These are phyloP conservation scores for Sciaenops ocellatus DNA, from an alignment of 2,797 vertebrate species.

Conservation along the genomic window DNA sequence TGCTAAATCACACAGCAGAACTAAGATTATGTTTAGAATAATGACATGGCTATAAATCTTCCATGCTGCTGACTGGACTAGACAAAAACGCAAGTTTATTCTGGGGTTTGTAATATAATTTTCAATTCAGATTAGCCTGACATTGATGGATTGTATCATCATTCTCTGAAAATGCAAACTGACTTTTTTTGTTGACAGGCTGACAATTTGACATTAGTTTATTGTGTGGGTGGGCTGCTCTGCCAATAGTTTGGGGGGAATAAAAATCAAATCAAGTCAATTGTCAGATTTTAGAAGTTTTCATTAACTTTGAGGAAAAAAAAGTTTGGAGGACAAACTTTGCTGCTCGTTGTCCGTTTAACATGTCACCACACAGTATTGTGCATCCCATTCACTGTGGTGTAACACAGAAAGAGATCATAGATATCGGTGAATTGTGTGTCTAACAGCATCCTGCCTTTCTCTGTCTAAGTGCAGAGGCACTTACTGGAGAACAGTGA, in stretches of 20 bases:
- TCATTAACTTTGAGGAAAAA: conserved; percentile 37
- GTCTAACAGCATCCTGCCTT: conserved; percentile 52
- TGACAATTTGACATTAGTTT: conserved; percentile 71
- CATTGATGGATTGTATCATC: conserved; percentile 83
- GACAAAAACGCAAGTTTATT: conserved; percentile 74
- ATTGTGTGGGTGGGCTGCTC: conserved; percentile 67
- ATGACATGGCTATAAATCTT: conserved; percentile 83
- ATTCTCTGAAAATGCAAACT: conserved; percentile 76
- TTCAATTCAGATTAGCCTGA: conserved; percentile 81
- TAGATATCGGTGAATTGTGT: conserved; percentile 51
- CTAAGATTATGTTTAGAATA: conserved; percentile 85
- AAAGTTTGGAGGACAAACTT: conserved; percentile 52
- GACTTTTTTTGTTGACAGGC: conserved; percentile 73
- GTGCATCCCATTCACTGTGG: not conserved
- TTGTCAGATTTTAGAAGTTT: conserved; percentile 61
- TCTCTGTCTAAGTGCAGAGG: conserved; percentile 44
- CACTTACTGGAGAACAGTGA: conserved; percentile 64
- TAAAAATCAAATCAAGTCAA: conserved; percentile 61
- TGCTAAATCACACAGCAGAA: conserved; percentile 72
- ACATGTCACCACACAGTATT: not conserved
- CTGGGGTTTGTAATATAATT: conserved; percentile 73
- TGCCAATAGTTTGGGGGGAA: conserved; percentile 49
- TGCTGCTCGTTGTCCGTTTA: conserved; percentile 9
- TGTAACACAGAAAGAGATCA: conserved; percentile 28
- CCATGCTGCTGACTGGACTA: conserved; percentile 73